These are phyloP conservation scores for Mesorhabditis sp. DNA, from an alignment of 2,888 invertebrate species.

Conservation along the genomic window DNA sequence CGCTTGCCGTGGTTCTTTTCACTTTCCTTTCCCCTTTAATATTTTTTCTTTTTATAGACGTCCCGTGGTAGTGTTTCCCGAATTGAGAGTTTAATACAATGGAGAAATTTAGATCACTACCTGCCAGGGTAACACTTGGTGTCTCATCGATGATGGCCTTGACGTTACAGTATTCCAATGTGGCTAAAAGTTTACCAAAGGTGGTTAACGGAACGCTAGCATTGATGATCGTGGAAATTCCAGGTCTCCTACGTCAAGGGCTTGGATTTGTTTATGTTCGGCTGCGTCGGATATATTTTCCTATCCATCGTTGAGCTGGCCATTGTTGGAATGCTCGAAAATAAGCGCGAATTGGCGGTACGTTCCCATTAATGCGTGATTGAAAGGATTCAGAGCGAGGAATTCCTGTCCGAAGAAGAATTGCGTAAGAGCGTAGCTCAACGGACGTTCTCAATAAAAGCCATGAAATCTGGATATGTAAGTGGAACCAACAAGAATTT, in stretches of 20 bases:
- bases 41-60: too few species aligned
- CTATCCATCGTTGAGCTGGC: constrained; percentile 46
- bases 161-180: constrained; percentile 56
- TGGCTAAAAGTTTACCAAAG: constrained; percentile 53
- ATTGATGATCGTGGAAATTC: constrained; percentile 10
- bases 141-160: constrained; percentile 57
- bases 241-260: constrained; percentile 56
- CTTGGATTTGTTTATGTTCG: constrained; percentile 56
- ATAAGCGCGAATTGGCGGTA: constrained; percentile 11
- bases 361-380: background rate
- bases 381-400: constrained; percentile 10
- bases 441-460: constrained; percentile 40
- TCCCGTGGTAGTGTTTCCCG: too few species aligned
- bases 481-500: constrained; percentile 12
- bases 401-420: constrained; percentile 41
- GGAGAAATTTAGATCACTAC: constrained; percentile 26
- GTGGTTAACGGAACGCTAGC: constrained; percentile 10
- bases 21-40: too few species aligned
- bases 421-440: constrained; percentile 37
- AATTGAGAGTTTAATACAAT: too few species aligned
- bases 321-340: constrained; percentile 32
- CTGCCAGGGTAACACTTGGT: constrained; percentile 49
- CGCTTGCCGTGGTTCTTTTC: too few species aligned
- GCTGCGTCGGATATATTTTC: constrained; percentile 55
- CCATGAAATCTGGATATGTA: constrained; percentile 35